Evolutionary conservation across 2,113 vertebrate genomes (phyloP).

Genomic region (Solea solea): DNA sequence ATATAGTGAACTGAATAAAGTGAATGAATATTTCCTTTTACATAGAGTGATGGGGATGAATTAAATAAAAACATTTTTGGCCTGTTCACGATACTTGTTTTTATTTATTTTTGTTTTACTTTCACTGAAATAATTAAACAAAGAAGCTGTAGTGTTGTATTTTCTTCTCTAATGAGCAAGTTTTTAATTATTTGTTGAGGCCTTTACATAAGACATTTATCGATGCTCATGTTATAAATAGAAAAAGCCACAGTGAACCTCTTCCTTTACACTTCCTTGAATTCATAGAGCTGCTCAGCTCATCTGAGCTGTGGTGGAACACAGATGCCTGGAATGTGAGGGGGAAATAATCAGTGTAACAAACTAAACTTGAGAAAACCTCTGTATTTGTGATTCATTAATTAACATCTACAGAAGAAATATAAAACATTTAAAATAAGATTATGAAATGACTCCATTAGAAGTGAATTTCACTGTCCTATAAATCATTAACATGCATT

Average conservation of each 20-base stretch:
- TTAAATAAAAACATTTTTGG: slow-evolving; percentile 70
- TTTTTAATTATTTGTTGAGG: not conserved
- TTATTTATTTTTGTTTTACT: slow-evolving; percentile 7
- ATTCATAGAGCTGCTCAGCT: no score
- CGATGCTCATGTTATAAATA: slow-evolving; percentile 24
- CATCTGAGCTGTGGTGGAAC: slow-evolving; percentile 15
- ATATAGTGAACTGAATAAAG: slow-evolving; percentile 47
- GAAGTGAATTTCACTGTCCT: no score
- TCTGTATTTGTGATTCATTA: no score
- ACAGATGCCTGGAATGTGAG: not conserved
- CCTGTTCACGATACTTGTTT: slow-evolving; percentile 25
- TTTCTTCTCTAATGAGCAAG: not conserved
- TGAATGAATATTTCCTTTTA: slow-evolving; percentile 47
- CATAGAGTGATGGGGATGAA: slow-evolving; percentile 46
- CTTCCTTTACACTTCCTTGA: slow-evolving; percentile 23
- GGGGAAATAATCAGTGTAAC: not conserved
- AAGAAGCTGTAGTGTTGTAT: not conserved
- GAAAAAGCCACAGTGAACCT: slow-evolving; percentile 8
- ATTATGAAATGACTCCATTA: no score
- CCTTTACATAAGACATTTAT: slow-evolving; percentile 23
- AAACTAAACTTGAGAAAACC: no score
- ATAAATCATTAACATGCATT: no score
- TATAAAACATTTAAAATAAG: no score
- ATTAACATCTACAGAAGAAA: no score
- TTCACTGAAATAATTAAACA: not conserved